Conservation (phyloP, 1,140 invertebrate species). For the Wasmannia auropunctata region DNA sequence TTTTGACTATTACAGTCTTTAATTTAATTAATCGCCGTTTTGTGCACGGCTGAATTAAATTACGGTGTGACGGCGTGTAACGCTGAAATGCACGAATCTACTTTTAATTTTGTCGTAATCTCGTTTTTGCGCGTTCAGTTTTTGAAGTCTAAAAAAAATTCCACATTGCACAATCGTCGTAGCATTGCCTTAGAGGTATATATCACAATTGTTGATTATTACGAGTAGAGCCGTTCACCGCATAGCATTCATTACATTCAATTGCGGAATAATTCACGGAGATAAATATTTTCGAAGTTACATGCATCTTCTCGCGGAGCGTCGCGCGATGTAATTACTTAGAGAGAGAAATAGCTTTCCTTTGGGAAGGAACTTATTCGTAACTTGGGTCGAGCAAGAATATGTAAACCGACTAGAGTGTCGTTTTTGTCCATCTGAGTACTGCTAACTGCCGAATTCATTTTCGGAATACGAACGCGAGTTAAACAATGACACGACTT, state of each 20-base stretch:
- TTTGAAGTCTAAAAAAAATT: not conserved
- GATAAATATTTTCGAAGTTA: slow-evolving; percentile 1
- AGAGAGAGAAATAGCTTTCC: slow-evolving; percentile 21
- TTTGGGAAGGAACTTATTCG: slow-evolving; percentile 26
- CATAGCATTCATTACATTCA: not conserved
- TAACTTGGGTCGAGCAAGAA: slow-evolving; percentile 5
- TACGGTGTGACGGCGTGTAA: slow-evolving; percentile 18
- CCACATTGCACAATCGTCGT: not conserved
- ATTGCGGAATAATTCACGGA: slow-evolving; percentile 8
- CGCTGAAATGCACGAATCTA: slow-evolving; percentile 44
- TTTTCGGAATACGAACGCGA: not conserved
- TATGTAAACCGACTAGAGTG: not conserved
- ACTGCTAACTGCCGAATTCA: not conserved
- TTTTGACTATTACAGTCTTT: slow-evolving; percentile 48
- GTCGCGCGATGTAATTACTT: slow-evolving; percentile 26
- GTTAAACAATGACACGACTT: not conserved
- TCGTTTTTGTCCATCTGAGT: slow-evolving; percentile 3
- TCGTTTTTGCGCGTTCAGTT: not conserved
- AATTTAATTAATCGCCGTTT: slow-evolving; percentile 58
- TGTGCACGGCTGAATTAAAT: slow-evolving; percentile 52
- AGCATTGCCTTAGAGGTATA: not conserved
- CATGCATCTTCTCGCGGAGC: not conserved
- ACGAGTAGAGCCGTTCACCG: not conserved
- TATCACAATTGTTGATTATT: slow-evolving; percentile 10
- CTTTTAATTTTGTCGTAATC: slow-evolving; percentile 41